These are phyloP conservation scores for Bostrychus sinensis DNA, from an alignment of 2,113 vertebrate genomes.

Conservation along the genomic window DNA sequence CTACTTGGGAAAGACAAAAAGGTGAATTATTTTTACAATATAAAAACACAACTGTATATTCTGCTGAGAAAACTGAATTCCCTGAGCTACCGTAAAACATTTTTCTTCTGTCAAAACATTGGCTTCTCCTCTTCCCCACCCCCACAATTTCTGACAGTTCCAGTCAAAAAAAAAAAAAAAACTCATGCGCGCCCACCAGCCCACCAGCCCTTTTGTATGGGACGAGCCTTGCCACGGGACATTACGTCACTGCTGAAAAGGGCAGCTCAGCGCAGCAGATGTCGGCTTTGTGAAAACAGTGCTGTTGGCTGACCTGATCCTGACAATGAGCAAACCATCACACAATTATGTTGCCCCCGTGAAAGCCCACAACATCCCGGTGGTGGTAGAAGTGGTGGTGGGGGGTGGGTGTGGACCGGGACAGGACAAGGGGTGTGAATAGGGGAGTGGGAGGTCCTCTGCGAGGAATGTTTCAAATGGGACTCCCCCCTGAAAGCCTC, in stretches of 20 bases:
- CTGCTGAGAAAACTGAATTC: not conserved
- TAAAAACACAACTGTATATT: not conserved
- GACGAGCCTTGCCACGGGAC: conserved; percentile 41
- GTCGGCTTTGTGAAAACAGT: conserved; percentile 73
- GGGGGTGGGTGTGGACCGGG: conserved; percentile 9
- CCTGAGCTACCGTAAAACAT: not conserved
- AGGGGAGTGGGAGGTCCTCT: conserved; percentile 42
- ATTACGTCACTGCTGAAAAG: conserved; percentile 72
- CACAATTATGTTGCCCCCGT: conserved; percentile 59
- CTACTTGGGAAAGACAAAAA: too few relatives aligned
- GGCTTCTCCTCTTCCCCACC: conserved; percentile 1
- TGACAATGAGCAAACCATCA: conserved; percentile 71
- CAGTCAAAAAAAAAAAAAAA: too few relatives aligned
- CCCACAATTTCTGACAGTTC: conserved; percentile 23
- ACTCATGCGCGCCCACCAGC: not conserved
- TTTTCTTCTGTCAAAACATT: not conserved
- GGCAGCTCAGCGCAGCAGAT: conserved; percentile 70
- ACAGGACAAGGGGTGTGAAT: conserved; percentile 5
- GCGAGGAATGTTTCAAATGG: conserved; percentile 8
- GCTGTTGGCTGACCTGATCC: conserved; percentile 60
- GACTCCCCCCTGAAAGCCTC: not conserved
- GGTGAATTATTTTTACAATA: not conserved
- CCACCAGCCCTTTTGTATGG: conserved; percentile 11
- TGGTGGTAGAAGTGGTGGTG: not conserved
- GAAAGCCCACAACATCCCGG: conserved; percentile 8